Base-by-base conservation (phyloP, 30 jellyfish, hydroid and myxozoan genomes). In the Pseudorhiza aurosa region DNA sequence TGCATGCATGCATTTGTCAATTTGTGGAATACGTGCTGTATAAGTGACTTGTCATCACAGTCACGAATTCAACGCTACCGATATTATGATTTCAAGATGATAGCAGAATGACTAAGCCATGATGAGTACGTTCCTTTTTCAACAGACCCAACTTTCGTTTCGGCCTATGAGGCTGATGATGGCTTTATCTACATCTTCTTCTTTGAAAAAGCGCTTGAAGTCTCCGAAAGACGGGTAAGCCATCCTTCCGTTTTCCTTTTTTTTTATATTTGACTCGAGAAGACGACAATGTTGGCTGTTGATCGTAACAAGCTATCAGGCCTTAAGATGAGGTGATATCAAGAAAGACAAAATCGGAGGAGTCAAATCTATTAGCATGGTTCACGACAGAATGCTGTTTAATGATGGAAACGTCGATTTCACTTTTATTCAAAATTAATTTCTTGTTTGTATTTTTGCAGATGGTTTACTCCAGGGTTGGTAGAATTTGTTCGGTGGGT, bases 111-210 rank as follows among this genome's bases (percentile, higher is more conserved):
- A n/a, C n/a, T n/a, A n/a, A n/a, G n/a, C n/a, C n/a, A n/a, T n/a
- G n/a, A n/a, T n/a, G n/a, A n/a, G n/a, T n/a, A n/a, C n/a, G n/a
- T n/a, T n/a, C n/a, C 4, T 68, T 8, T n/a, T 8, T 27, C 50
- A 12, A 2, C 35, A 68, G 88, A 27, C 0, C 88, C 88, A 9
- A 46, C 36, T 14, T 75, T 75, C 51, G 68, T 75, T 25, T 6
- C 77, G n/a, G 32, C 88, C 25, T 75, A 47, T 59, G 60, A 58
- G 19, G 69, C 74, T 58, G 81, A 40, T 55, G 77, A 68, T 70
- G 96, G 93, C 0, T 87, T 75, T 44, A 28, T 77, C 15, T 87
- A 87, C 43, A 77, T 76, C 63, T 87, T 87, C 78, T 87, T 87
- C 70, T 74, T 76, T 27, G 96, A 87, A 59, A 84, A 49, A 22